Evolutionary conservation across 2,797 vertebrate genomes (phyloP).

Genomic region (Enteromius treurensis): DNA sequence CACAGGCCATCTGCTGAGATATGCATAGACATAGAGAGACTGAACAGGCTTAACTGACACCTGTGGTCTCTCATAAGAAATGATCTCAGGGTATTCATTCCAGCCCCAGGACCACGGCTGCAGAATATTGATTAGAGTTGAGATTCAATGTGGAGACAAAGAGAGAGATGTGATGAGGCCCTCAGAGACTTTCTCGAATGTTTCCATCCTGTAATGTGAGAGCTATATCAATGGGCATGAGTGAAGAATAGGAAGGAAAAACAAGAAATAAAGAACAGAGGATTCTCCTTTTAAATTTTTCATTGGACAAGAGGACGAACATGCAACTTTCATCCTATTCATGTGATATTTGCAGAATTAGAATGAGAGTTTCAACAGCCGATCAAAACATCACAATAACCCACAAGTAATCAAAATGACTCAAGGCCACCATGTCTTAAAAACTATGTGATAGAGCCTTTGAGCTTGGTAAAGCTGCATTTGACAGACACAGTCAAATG

Average conservation of each 20-base stretch:
- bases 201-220: slow-evolving; percentile 53
- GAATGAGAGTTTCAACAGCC: not conserved
- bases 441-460: not conserved
- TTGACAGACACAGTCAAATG: too few species aligned
- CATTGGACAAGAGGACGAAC: slow-evolving; percentile 50
- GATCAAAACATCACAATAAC: not conserved
- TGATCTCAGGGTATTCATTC: slow-evolving; percentile 38
- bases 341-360: slow-evolving; percentile 46
- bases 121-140: slow-evolving; percentile 54
- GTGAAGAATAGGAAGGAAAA: slow-evolving; percentile 38
- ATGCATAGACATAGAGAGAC: slow-evolving; percentile 37
- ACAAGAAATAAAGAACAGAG: slow-evolving; percentile 55
- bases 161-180: slow-evolving; percentile 46
- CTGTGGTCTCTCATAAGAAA: slow-evolving; percentile 36
- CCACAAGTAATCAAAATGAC: not conserved
- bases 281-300: slow-evolving; percentile 59
- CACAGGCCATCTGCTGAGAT: slow-evolving; percentile 34
- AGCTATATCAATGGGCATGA: slow-evolving; percentile 37
- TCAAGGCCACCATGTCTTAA: not conserved
- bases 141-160: slow-evolving; percentile 50
- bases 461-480: too few species aligned
- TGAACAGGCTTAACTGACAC: slow-evolving; percentile 35
- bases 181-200: slow-evolving; percentile 49
- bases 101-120: slow-evolving; percentile 20
- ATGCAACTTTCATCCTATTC: slow-evolving; percentile 54